Conservation (phyloP, 2,797 vertebrate species). For the Mormyrops boulengeri region DNA sequence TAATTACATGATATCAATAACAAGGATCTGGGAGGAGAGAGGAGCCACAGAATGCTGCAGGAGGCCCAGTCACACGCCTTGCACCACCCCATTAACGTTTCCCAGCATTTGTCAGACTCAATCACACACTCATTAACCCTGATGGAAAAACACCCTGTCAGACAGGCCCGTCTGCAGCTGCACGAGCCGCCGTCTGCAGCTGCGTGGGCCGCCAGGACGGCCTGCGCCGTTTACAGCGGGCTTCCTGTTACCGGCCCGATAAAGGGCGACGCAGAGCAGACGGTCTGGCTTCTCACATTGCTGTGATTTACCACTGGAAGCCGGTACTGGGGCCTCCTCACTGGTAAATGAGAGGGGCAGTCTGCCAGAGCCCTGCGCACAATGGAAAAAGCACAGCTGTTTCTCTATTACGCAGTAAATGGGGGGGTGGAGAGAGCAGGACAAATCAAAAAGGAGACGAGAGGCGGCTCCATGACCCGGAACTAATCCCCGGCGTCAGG, state of each 20-base stretch:
- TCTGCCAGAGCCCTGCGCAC: slow-evolving; percentile 16
- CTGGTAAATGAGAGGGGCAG: background rate
- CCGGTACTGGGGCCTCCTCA: background rate
- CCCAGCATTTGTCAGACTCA: background rate
- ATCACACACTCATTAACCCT: background rate
- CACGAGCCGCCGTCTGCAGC: slow-evolving; percentile 35
- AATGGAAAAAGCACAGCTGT: slow-evolving; percentile 50
- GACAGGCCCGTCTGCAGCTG: slow-evolving; percentile 35
- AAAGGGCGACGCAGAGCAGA: background rate
- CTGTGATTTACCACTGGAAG: background rate
- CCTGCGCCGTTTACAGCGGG: slow-evolving; percentile 31
- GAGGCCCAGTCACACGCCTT: background rate
- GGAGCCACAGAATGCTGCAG: background rate
- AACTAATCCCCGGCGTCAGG: slow-evolving; percentile 63
- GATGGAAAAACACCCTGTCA: background rate
- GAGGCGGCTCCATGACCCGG: slow-evolving; percentile 56
- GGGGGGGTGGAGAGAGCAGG: background rate
- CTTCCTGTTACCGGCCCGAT: slow-evolving; percentile 12
- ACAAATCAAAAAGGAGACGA: background rate
- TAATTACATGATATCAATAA: background rate
- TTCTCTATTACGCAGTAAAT: slow-evolving; percentile 42
- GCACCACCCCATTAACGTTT: background rate
- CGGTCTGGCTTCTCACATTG: background rate
- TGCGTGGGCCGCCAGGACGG: background rate
- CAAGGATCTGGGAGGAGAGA: background rate